These are phyloP conservation scores for Thelaira solivaga DNA, from an alignment of 2,888 invertebrate species.

Conservation along the genomic window DNA sequence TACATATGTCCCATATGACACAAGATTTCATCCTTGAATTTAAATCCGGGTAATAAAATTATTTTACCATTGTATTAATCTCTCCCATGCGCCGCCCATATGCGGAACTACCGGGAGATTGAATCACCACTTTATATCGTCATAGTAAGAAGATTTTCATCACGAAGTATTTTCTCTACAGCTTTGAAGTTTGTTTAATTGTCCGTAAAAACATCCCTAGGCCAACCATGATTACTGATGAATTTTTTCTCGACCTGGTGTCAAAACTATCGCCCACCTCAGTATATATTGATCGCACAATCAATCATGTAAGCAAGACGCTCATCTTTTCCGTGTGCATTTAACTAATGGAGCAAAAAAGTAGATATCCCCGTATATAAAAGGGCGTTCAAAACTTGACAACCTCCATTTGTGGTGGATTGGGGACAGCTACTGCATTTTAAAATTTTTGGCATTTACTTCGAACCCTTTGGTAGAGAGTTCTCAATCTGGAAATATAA, in stretches of 20 bases:
- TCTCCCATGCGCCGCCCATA: no score
- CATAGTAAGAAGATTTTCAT: neutral
- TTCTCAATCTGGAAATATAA: constrained; percentile 51
- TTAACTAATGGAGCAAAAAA: neutral
- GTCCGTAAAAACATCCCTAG: neutral
- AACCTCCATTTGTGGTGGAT: constrained; percentile 57
- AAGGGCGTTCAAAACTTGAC: constrained; percentile 42
- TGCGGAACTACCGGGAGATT: no score
- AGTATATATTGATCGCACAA: constrained; percentile 43
- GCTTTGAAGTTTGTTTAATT: constrained; percentile 6
- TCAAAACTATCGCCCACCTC: constrained; percentile 48
- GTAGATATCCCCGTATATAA: constrained; percentile 12
- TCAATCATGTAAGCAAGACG: constrained; percentile 26
- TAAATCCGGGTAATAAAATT: neutral
- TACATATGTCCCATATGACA: neutral
- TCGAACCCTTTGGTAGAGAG: constrained; percentile 51
- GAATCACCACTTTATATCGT: no score
- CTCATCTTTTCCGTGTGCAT: neutral
- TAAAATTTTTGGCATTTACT: neutral
- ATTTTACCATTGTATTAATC: neutral
- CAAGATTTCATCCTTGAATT: neutral
- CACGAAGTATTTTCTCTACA: neutral
- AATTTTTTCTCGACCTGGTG: constrained; percentile 15
- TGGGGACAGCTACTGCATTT: neutral
- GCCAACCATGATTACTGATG: constrained; percentile 3